Evolutionary conservation across 2,888 invertebrate species (phyloP).

Genomic region (Diachrysia chrysitis): DNA sequence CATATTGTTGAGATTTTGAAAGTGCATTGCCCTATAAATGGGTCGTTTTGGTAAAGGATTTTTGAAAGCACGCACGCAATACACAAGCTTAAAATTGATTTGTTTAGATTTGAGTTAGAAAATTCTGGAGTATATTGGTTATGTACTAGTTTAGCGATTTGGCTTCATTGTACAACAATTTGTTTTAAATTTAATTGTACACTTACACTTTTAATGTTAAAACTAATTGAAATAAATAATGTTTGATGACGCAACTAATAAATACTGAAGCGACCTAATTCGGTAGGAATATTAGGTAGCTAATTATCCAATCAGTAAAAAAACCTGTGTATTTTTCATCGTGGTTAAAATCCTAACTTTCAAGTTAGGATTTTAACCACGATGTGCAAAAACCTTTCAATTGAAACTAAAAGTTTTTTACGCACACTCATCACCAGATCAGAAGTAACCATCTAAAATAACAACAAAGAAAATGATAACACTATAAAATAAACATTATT

Average conservation of each 20-base stretch:
- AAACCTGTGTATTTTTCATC: not conserved
- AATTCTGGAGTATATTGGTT: not conserved
- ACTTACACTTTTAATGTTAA: too few species aligned
- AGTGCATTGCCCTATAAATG: conserved; percentile 72
- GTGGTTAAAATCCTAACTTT: too few species aligned
- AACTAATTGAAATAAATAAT: not conserved
- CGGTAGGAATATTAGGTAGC: not conserved
- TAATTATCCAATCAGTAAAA: not conserved
- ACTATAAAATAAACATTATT: conserved; percentile 53
- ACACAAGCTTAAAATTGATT: conserved; percentile 14
- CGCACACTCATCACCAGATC: conserved; percentile 27
- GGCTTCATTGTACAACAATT: too few species aligned
- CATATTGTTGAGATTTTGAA: conserved; percentile 66
- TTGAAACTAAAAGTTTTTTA: conserved; percentile 15
- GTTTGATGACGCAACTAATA: not conserved
- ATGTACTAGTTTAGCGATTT: too few species aligned
- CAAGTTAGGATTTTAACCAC: too few species aligned
- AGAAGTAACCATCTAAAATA: conserved; percentile 30
- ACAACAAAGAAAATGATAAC: conserved; percentile 52
- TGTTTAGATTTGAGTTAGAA: conserved; percentile 17
- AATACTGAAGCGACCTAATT: not conserved
- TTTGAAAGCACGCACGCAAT: conserved; percentile 12
- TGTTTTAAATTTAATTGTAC: not conserved
- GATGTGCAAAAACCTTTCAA: too few species aligned
- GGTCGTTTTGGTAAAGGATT: conserved; percentile 62